These are phyloP conservation scores for Clepsis dumicolana DNA, from an alignment of 2,888 invertebrate species.

Conservation along the genomic window DNA sequence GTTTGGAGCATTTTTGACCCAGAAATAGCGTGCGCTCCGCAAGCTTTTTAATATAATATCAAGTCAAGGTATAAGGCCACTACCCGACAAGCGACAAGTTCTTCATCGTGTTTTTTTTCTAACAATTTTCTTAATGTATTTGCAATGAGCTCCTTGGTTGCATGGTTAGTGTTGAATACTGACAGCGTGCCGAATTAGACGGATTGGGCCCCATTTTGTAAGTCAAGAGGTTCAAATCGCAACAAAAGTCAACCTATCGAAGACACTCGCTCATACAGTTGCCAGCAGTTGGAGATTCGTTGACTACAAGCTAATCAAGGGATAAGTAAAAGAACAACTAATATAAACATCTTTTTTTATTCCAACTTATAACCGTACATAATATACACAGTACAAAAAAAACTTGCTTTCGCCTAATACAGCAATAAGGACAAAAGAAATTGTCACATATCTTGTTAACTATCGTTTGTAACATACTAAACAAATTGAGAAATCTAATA, in stretches of 20 bases:
- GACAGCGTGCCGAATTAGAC: too few relatives aligned
- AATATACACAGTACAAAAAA: constrained; percentile 94
- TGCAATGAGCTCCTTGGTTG: too few relatives aligned
- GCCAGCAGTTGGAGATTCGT: background rate
- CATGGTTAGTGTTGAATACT: too few relatives aligned
- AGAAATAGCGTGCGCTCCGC: too few relatives aligned
- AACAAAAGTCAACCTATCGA: background rate
- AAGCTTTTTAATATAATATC: too few relatives aligned
- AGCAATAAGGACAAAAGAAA: constrained; percentile 85
- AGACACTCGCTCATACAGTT: background rate
- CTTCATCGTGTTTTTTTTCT: too few relatives aligned
- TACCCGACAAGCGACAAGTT: too few relatives aligned
- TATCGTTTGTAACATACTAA: constrained; percentile 80
- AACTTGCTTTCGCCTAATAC: constrained; percentile 86
- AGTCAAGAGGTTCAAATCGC: too few relatives aligned
- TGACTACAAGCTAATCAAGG: constrained; percentile 5
- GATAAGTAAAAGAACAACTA: constrained; percentile 69
- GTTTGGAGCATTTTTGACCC: background rate
- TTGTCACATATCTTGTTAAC: constrained; percentile 79
- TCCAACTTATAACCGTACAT: constrained; percentile 92
- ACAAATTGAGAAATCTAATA: constrained; percentile 83
- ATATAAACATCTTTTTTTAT: constrained; percentile 86
- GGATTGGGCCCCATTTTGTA: too few relatives aligned
- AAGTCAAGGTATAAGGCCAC: too few relatives aligned
- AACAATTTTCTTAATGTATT: too few relatives aligned